Evolutionary conservation across 2,888 invertebrate genomes (phyloP).

Genomic region (Coelopa pilipes): DNA sequence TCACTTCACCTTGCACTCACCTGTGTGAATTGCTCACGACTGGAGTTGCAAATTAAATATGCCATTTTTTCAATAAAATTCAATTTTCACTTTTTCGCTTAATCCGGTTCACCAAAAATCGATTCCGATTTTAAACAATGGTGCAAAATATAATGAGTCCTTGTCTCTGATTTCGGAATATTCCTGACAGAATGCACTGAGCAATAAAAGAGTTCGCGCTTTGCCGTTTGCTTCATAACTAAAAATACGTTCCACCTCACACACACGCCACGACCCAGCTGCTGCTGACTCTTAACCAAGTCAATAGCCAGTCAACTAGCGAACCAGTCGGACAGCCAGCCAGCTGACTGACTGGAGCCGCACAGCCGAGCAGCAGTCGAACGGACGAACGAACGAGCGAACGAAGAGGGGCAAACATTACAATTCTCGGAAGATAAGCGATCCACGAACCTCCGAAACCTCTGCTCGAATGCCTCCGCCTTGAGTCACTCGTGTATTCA

Average conservation of each 20-base stretch:
- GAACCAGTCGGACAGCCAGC: constrained; percentile 15
- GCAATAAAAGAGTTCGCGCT: constrained; percentile 26
- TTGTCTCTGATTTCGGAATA: neutral
- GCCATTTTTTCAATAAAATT: constrained; percentile 40
- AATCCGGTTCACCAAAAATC: neutral
- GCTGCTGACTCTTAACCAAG: constrained; percentile 29
- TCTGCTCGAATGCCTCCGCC: constrained; percentile 17
- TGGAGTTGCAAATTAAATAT: constrained; percentile 46
- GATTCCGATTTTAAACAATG: neutral
- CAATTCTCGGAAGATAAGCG: constrained; percentile 40
- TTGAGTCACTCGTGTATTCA: constrained; percentile 37
- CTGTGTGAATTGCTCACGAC: constrained; percentile 46
- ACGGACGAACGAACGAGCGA: neutral
- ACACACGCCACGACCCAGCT: constrained; percentile 9
- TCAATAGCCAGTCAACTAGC: constrained; percentile 25
- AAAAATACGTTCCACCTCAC: constrained; percentile 21
- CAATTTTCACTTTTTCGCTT: neutral
- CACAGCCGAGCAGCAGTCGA: neutral
- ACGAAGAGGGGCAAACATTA: constrained; percentile 7
- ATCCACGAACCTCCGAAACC: neutral
- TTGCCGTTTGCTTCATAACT: constrained; percentile 38
- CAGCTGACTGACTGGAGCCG: neutral
- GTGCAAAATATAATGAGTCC: neutral
- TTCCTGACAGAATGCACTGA: neutral
- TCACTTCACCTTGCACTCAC: constrained; percentile 35